Evolutionary conservation across 2,113 vertebrate species (phyloP).

Genomic region (Anhinga anhinga): DNA sequence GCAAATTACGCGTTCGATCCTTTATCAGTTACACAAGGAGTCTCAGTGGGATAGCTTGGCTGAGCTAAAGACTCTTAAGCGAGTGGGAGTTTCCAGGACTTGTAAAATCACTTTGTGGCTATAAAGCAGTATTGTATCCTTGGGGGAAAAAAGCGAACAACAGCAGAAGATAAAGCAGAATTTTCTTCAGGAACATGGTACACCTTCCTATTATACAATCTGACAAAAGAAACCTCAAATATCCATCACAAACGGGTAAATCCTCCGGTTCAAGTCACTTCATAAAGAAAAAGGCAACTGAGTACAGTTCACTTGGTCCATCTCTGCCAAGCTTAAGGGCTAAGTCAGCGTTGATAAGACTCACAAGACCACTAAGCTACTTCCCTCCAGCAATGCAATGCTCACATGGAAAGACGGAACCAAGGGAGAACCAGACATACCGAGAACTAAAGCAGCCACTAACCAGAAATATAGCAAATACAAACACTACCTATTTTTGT

Average conservation of each 20-base stretch:
- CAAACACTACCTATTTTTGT: background rate
- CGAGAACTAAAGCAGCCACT: background rate
- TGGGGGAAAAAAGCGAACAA: background rate
- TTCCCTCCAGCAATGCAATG: background rate
- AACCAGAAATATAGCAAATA: background rate
- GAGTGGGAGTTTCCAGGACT: background rate
- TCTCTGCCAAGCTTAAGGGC: background rate
- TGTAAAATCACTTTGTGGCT: background rate
- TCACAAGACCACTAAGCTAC: background rate
- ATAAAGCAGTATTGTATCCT: background rate
- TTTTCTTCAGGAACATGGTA: background rate
- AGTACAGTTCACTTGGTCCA: background rate
- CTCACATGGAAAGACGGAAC: background rate
- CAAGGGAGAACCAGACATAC: background rate
- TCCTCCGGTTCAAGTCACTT: background rate
- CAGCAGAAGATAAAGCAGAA: background rate
- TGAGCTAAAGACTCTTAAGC: background rate
- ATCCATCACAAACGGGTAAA: background rate
- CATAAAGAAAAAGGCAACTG: background rate
- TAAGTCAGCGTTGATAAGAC: background rate
- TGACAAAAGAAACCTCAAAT: background rate
- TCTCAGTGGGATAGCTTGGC: background rate
- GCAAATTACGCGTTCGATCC: background rate
- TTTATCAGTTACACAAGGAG: conserved; percentile 24
- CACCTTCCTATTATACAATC: fast-evolving